A percentile compares a stretch with the other conserved stretches of the same genome.
Conservation (phyloP, 2,797 vertebrate genomes). For the Poeciliopsis gracilis region DNA sequence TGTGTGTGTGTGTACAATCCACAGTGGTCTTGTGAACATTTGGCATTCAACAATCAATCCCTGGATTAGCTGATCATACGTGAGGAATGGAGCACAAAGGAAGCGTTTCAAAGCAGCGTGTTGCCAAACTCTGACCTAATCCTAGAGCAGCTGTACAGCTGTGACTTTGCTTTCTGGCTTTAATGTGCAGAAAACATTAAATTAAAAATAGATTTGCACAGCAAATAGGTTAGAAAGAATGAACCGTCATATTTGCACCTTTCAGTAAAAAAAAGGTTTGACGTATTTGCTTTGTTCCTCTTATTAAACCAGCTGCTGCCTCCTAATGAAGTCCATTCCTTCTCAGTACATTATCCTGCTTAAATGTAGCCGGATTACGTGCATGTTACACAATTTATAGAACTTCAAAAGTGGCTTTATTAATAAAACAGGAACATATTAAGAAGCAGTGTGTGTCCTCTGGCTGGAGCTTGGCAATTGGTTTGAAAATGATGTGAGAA, state of each 20-base stretch:
- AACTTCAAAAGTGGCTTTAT: neutral
- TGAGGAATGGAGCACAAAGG: slow-evolving; percentile 31
- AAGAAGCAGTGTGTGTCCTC: neutral
- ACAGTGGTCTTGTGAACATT: slow-evolving; percentile 10
- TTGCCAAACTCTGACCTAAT: slow-evolving; percentile 18
- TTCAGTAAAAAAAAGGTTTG: neutral
- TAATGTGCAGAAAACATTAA: neutral
- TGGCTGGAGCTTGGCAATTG: neutral
- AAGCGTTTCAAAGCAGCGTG: slow-evolving; percentile 32
- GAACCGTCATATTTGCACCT: neutral
- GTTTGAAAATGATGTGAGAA: neutral
- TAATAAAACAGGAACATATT: neutral
- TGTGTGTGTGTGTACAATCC: neutral
- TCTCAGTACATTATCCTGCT: slow-evolving; percentile 2
- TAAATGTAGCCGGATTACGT: neutral
- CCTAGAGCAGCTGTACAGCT: neutral
- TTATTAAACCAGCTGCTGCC: neutral
- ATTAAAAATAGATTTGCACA: neutral
- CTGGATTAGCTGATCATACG: slow-evolving; percentile 66
- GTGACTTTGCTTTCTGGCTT: slow-evolving; percentile 2
- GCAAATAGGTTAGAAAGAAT: neutral
- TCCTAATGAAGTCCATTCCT: neutral
- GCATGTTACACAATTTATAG: neutral
- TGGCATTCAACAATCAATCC: slow-evolving; percentile 37
- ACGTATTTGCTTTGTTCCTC: neutral